Conservation (phyloP, 2,888 invertebrate genomes). For the Mythimna ferrago region DNA sequence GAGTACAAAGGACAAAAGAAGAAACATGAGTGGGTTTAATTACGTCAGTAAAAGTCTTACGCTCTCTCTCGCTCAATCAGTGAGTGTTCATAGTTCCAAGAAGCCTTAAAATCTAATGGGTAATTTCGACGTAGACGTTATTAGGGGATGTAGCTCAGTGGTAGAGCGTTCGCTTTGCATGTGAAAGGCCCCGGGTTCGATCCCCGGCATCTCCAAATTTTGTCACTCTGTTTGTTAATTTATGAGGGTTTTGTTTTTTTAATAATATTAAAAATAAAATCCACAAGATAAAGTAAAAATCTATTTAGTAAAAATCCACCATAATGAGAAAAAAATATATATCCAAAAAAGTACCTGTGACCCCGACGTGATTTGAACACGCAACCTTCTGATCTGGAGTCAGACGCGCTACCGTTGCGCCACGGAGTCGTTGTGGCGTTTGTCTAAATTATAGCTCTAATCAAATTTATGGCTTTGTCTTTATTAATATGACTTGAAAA, state of each 20-base stretch:
- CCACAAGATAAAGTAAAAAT: too few species aligned
- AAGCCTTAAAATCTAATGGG: neutral
- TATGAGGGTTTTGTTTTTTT: neutral
- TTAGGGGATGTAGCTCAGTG: slow-evolving; percentile 96
- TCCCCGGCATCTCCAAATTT: slow-evolving; percentile 96
- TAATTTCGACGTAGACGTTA: accelerated
- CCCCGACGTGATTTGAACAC: slow-evolving; percentile 99
- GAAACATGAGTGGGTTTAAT: too few species aligned
- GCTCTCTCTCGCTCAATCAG: too few species aligned
- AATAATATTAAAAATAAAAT: too few species aligned
- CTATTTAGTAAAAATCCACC: too few species aligned
- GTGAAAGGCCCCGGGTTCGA: slow-evolving; percentile 99
- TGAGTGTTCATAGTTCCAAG: too few species aligned
- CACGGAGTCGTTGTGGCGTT: slow-evolving; percentile 92
- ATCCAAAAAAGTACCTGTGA: slow-evolving; percentile 84
- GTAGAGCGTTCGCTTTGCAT: slow-evolving; percentile 99
- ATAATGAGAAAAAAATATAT: neutral
- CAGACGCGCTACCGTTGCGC: slow-evolving; percentile 99
- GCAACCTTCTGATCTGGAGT: slow-evolving; percentile 99
- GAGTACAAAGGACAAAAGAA: too few species aligned
- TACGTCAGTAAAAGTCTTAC: too few species aligned
- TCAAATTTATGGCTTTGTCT: neutral
- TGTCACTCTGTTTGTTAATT: neutral
- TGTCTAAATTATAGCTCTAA: neutral
- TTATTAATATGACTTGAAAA: too few species aligned